phyloP scores from a whole-genome alignment of 2,113 vertebrate genomes.

The Plestiodon gilberti region DNA sequence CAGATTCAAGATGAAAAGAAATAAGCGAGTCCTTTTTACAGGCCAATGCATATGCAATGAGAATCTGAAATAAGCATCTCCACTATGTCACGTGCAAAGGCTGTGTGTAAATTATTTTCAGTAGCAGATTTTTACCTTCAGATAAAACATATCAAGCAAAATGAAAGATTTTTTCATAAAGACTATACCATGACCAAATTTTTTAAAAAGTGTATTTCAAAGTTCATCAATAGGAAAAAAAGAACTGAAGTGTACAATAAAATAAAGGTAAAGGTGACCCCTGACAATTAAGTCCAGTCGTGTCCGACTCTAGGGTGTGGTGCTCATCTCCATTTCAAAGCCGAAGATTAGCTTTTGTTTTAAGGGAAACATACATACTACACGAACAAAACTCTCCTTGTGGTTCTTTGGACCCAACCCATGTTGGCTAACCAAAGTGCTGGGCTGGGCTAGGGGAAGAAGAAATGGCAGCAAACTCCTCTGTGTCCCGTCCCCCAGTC shows the following conservation, averaged over 20 bases:
- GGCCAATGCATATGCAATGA: background rate
- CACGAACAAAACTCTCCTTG: too few species aligned
- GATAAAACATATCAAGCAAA: background rate
- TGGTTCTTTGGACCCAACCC: too few species aligned
- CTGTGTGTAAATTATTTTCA: background rate
- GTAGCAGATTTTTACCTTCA: background rate
- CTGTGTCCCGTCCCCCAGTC: too few species aligned
- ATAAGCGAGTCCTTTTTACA: background rate
- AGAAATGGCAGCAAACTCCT: too few species aligned
- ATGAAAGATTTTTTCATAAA: background rate
- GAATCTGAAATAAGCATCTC: slow-evolving; percentile 13
- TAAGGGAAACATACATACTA: background rate
- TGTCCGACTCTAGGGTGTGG: too few species aligned
- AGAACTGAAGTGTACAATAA: background rate
- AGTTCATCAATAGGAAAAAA: background rate
- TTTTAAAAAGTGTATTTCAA: slow-evolving; percentile 22
- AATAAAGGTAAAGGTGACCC: background rate
- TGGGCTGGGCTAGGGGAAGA: too few species aligned
- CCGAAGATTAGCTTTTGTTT: background rate
- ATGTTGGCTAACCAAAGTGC: too few species aligned
- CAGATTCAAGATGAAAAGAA: slow-evolving; percentile 16
- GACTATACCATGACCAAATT: background rate
- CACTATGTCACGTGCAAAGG: background rate
- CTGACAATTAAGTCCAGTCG: too few species aligned
- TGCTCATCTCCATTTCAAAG: too few species aligned